Conservation (phyloP, 2,888 invertebrate genomes). For the Drosophila nigricruria region DNA sequence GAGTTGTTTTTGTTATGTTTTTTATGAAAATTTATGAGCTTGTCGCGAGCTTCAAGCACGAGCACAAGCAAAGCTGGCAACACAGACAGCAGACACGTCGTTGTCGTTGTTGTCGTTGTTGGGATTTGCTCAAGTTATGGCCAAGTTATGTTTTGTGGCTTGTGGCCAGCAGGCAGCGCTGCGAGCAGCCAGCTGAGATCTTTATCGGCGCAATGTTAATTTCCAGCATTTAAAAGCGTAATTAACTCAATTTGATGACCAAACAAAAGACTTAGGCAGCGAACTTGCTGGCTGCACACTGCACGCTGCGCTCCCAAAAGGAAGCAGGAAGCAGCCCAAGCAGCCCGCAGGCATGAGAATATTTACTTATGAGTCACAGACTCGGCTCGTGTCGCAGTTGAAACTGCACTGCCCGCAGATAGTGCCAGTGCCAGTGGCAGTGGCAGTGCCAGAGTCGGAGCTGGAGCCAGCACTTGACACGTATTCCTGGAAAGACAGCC, state of each 20-base stretch:
- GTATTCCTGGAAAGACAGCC: constrained; percentile 72
- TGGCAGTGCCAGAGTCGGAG: not conserved
- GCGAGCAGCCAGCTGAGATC: constrained; percentile 43
- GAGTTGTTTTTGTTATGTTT: constrained; percentile 52
- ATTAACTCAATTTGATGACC: constrained; percentile 74
- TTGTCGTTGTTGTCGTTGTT: constrained; percentile 23
- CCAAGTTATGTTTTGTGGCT: constrained; percentile 46
- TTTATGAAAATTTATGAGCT: constrained; percentile 79
- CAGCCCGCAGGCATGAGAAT: constrained; percentile 61
- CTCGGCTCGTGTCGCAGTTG: constrained; percentile 57
- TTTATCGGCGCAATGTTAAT: constrained; percentile 76
- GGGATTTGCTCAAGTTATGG: constrained; percentile 63
- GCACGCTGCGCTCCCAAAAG: constrained; percentile 49
- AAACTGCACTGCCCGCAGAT: not conserved
- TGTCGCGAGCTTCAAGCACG: constrained; percentile 50
- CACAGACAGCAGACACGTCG: not conserved
- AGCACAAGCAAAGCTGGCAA: constrained; percentile 22
- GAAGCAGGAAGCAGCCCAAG: constrained; percentile 73
- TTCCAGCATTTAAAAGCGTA: constrained; percentile 78
- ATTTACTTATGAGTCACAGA: constrained; percentile 67
- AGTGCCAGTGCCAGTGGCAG: not conserved
- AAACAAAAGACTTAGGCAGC: constrained; percentile 80
- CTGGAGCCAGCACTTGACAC: constrained; percentile 62
- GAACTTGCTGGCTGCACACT: constrained; percentile 57
- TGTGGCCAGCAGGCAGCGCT: constrained; percentile 51